phyloP scores from a whole-genome alignment of 1,140 invertebrate genomes.

The Plectus sambesii region DNA sequence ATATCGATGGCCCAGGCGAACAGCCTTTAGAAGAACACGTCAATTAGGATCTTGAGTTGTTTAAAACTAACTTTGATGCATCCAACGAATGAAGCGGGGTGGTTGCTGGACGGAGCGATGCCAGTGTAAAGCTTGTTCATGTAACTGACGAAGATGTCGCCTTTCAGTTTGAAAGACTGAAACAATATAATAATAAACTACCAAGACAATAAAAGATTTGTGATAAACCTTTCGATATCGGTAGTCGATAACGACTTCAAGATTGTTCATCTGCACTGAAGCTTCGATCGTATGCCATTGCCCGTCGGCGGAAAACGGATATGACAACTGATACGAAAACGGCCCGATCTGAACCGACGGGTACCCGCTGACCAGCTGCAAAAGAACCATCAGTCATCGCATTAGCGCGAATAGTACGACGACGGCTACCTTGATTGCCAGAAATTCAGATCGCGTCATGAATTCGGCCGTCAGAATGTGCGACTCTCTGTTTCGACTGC shows the following conservation, averaged over 20 bases:
- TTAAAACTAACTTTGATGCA: too few relatives aligned
- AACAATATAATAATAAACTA: slow-evolving; percentile 7
- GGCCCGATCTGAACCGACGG: slow-evolving; percentile 21
- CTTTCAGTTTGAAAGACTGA: slow-evolving; percentile 16
- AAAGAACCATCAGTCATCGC: slow-evolving; percentile 12
- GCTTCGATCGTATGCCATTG: slow-evolving; percentile 30
- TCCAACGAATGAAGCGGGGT: slow-evolving; percentile 30
- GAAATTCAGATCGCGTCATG: slow-evolving; percentile 28
- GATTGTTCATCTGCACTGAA: slow-evolving; percentile 11
- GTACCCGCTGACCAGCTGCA: slow-evolving; percentile 38
- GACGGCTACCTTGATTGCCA: slow-evolving; percentile 32
- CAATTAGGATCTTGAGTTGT: too few relatives aligned
- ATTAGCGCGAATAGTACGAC: slow-evolving; percentile 1
- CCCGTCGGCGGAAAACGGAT: slow-evolving; percentile 26
- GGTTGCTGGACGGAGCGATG: slow-evolving; percentile 27
- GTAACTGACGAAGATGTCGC: slow-evolving; percentile 14
- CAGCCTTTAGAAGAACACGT: too few relatives aligned
- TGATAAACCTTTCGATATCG: slow-evolving; percentile 26
- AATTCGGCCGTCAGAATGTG: slow-evolving; percentile 40
- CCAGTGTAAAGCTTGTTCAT: slow-evolving; percentile 27
- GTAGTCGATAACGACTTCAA: slow-evolving; percentile 29
- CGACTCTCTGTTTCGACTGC: slow-evolving; percentile 32
- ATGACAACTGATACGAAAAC: slow-evolving; percentile 31
- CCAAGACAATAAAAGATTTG: slow-evolving; percentile 8
- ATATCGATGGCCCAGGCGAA: slow-evolving; percentile 32